Evolutionary conservation across 2,113 vertebrate genomes (phyloP).

Genomic region (Lamprotornis superbus): DNA sequence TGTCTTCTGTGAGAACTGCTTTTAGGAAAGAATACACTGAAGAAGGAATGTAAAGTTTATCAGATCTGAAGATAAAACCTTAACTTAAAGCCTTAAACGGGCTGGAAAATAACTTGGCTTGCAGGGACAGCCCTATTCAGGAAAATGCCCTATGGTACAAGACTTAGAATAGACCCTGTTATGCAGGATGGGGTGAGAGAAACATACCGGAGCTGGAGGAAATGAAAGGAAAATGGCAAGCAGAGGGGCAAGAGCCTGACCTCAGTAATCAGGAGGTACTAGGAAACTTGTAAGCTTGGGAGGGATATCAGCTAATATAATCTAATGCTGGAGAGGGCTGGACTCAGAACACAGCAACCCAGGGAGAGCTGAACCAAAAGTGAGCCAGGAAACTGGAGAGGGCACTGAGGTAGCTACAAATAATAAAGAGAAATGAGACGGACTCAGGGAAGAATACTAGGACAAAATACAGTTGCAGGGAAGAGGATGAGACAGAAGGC

Average conservation of each 20-base stretch:
- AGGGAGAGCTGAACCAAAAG: not conserved
- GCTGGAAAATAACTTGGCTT: not conserved
- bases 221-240: not conserved
- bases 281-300: not conserved
- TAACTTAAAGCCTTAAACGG: not conserved
- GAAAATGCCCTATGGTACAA: not conserved
- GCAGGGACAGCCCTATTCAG: not conserved
- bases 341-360: not conserved
- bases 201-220: not conserved
- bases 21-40: not conserved
- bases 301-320: not conserved
- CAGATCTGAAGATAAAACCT: not conserved
- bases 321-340: not conserved
- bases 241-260: not conserved
- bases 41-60: not conserved
- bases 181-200: not conserved
- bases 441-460: not conserved
- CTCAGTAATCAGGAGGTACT: not conserved
- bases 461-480: not conserved
- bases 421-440: not conserved
- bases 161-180: not conserved
- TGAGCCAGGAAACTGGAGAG: not conserved
- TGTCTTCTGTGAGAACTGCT: not conserved
- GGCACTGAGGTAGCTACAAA: not conserved
- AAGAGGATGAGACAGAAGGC: not conserved